Evolutionary conservation across 2,888 invertebrate genomes (phyloP).

Genomic region (Endotricha flammealis): DNA sequence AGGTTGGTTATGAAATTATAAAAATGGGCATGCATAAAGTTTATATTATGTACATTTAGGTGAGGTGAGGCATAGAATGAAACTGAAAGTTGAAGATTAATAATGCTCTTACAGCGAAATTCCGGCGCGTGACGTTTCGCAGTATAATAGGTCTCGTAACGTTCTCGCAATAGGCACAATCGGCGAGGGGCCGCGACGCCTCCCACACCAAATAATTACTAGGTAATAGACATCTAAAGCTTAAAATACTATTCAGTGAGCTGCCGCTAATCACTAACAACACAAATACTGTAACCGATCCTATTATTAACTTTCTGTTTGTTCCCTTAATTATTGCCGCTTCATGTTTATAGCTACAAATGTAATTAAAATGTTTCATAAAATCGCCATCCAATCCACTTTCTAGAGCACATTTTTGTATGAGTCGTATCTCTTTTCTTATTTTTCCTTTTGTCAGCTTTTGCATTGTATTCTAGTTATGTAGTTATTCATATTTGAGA

Average conservation of each 20-base stretch:
- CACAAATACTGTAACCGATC: slow-evolving; percentile 33
- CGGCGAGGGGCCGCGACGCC: slow-evolving; percentile 88
- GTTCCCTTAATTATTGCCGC: slow-evolving; percentile 26
- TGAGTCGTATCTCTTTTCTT: slow-evolving; percentile 29
- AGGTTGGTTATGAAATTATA: too few relatives aligned
- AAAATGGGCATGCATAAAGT: too few relatives aligned
- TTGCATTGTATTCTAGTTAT: slow-evolving; percentile 17
- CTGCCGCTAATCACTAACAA: slow-evolving; percentile 38
- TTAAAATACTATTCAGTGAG: slow-evolving; percentile 56
- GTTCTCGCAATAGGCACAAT: slow-evolving; percentile 87
- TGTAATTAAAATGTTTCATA: slow-evolving; percentile 41
- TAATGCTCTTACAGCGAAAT: slow-evolving; percentile 77
- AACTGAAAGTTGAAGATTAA: slow-evolving; percentile 3
- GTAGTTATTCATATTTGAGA: slow-evolving; percentile 7
- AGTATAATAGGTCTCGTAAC: slow-evolving; percentile 83
- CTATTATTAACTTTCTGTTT: slow-evolving; percentile 35
- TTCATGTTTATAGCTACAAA: slow-evolving; percentile 38
- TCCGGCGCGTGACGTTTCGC: slow-evolving; percentile 81
- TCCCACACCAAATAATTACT: slow-evolving; percentile 93
- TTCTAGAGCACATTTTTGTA: slow-evolving; percentile 47
- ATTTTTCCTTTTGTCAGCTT: slow-evolving; percentile 24
- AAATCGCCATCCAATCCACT: slow-evolving; percentile 39
- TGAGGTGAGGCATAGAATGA: neutral
- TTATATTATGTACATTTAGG: too few relatives aligned
- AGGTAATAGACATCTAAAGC: slow-evolving; percentile 86